Percentiles rank a stretch among this genome's conserved stretches.
phyloP scores from a whole-genome alignment of 2,113 vertebrate genomes.

The Tichodroma muraria region DNA sequence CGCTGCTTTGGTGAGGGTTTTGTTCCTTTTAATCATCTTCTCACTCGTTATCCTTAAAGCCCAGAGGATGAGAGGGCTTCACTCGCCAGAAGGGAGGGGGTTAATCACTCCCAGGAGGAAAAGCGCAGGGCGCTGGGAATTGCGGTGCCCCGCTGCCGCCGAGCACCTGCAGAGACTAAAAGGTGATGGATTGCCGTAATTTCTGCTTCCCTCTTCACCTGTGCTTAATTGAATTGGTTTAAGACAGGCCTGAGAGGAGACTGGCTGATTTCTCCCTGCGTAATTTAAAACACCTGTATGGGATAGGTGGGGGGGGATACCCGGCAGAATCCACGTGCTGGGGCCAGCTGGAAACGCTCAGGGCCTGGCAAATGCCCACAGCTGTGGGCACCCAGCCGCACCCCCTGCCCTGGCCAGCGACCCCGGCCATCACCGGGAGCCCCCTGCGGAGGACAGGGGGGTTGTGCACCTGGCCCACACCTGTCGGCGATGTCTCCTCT shows the following conservation, averaged over 20 bases:
- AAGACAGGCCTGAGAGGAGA: neutral
- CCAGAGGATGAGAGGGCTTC: neutral
- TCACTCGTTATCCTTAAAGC: neutral
- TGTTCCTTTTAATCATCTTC: neutral
- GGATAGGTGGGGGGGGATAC: neutral
- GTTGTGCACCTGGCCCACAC: neutral
- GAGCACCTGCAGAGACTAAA: neutral
- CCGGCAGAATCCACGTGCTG: neutral
- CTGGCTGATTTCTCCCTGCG: neutral
- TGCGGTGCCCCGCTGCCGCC: neutral
- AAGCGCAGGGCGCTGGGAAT: neutral
- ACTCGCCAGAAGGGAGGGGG: neutral
- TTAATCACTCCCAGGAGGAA: neutral
- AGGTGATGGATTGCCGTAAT: neutral
- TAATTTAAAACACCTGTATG: neutral
- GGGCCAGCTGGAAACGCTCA: neutral
- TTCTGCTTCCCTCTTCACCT: neutral
- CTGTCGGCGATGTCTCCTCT: rapidly evolving
- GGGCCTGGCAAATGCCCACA: neutral
- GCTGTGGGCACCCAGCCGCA: rapidly evolving
- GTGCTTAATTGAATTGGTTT: neutral
- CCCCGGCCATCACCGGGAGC: rapidly evolving
- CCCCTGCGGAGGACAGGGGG: neutral
- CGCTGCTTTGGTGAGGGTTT: neutral
- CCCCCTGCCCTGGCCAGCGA: neutral